phyloP scores from a whole-genome alignment of 1,140 invertebrate genomes.

The Doryteuthis pealeii region DNA sequence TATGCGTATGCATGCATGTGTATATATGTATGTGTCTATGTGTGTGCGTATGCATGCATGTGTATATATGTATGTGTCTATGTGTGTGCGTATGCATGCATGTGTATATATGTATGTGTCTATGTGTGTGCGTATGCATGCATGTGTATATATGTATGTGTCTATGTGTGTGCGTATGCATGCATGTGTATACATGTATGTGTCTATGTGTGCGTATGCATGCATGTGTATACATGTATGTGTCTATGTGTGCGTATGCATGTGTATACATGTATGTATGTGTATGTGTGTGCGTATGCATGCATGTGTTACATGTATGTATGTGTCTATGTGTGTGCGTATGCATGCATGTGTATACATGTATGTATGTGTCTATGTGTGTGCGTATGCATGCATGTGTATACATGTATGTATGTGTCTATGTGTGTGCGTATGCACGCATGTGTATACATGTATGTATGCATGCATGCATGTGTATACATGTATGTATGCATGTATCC shows the following conservation, averaged over 20 bases:
- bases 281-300: neutral
- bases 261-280: neutral
- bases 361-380: neutral
- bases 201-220: neutral
- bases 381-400: neutral
- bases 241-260: neutral
- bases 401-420: neutral
- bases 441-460: neutral
- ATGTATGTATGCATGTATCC: neutral
- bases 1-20: too few species aligned
- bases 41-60: too few species aligned
- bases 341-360: neutral
- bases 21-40: too few species aligned
- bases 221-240: neutral
- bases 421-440: neutral
- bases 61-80: too few species aligned
- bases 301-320: neutral
- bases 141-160: neutral
- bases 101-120: too few species aligned
- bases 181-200: neutral
- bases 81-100: too few species aligned
- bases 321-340: neutral
- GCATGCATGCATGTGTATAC: neutral
- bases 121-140: neutral
- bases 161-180: neutral